Base-by-base conservation (phyloP, 2,797 vertebrate species). In the Intellagama lesueurii region DNA sequence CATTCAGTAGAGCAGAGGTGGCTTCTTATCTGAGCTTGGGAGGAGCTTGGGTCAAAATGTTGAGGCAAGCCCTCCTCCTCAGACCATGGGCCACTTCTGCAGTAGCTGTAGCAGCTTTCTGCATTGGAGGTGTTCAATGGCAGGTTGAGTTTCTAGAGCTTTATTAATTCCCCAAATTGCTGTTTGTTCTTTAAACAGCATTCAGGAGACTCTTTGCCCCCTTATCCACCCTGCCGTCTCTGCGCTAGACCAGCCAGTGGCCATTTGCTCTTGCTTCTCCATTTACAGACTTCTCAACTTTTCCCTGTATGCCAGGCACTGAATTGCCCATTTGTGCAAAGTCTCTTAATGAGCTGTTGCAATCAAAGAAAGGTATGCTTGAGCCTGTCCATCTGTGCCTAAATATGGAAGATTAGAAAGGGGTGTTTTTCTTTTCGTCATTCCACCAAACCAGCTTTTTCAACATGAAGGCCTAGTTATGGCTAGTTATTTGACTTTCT, bases 401-500 rank as follows among this genome's bases (percentile, higher is more conserved):
- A 81, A 77, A 69, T 82, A 70, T 60, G 81, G 66, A 40, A 78
- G 66, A 22, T 5, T 49, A 66, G 30, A 79, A 80, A 73, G 28
- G 64, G 44, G 24, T 40, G 40, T 26, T 49, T 28, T 24, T n/a
- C 17, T 35, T n/a, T 26, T 64, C 16, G 24, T 73, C 35, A 22
- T 16, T 26, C 26, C 32, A 72, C 44, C 12, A 60, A 80, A 85
- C 28, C 47, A 56, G 26, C 28, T 79, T 80, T 85, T 56, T 17
- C 44, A 79, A 24, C 32, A 24, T n/a, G 80, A 72, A 83, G 85
- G 66, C n/a, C 17, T 75, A 28, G 30, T 52, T 70, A 40, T 28
- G 47, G 68, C 79, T 83, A 32, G 72, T 83, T 81, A 24, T 83
- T 72, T 89, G 87, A 24, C n/a, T 86, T 83, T 64, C 68, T 30